A percentile compares a stretch with the other conserved stretches of the same genome.
phyloP scores from a whole-genome alignment of 2,113 vertebrate genomes.

The Ia io region DNA sequence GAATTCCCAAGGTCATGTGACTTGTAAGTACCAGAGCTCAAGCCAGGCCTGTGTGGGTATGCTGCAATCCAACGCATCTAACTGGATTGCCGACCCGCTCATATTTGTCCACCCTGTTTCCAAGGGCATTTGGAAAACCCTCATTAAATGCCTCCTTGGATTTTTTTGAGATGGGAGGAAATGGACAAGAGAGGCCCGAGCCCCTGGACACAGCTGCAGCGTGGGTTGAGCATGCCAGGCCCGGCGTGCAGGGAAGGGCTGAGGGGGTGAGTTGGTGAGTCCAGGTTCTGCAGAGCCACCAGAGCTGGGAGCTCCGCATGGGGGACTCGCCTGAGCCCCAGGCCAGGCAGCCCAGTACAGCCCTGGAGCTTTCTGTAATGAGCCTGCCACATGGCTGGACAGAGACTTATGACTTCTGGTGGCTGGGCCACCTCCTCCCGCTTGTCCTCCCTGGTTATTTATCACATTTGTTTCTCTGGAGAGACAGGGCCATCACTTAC shows the following conservation, averaged over 20 bases:
- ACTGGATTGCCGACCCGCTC: neutral
- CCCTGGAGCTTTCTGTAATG: slow-evolving; percentile 57
- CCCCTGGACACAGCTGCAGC: too few relatives aligned
- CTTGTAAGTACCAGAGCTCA: neutral
- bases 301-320: neutral
- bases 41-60: neutral
- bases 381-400: slow-evolving; percentile 67
- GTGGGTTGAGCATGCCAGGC: rapidly evolving
- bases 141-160: neutral
- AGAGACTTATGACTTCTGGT: slow-evolving; percentile 75
- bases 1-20: neutral
- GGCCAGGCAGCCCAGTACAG: neutral
- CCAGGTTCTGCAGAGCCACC: neutral
- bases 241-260: neutral
- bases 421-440: slow-evolving; percentile 50
- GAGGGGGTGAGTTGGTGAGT: too few relatives aligned
- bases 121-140: neutral
- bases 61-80: neutral
- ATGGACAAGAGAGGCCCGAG: neutral
- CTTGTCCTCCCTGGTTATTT: slow-evolving; percentile 75
- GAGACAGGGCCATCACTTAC: slow-evolving; percentile 70
- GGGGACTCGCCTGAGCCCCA: neutral
- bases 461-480: slow-evolving; percentile 73
- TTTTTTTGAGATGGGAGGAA: neutral
- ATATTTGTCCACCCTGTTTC: neutral